Evolutionary conservation across 2,888 invertebrate species (phyloP).

Genomic region (Apamea monoglypha): DNA sequence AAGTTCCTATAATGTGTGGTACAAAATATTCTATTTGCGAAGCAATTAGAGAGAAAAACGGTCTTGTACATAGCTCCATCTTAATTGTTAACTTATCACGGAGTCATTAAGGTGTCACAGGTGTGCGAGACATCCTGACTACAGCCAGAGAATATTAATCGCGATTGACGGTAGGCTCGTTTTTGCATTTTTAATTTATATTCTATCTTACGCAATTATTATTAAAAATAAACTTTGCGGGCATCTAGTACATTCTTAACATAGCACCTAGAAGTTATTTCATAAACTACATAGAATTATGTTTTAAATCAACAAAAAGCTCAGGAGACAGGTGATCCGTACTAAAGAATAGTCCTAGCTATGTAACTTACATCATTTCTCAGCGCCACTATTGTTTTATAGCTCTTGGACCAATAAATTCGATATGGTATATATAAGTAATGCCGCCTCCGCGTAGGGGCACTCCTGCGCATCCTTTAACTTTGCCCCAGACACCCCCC

Average conservation of each 20-base stretch:
- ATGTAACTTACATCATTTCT: constrained; percentile 9
- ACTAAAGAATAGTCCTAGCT: constrained; percentile 4
- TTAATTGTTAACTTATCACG: constrained; percentile 61
- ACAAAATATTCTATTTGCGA: constrained; percentile 56
- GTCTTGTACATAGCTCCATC: constrained; percentile 47
- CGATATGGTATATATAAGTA: constrained; percentile 66
- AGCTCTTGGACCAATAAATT: constrained; percentile 63
- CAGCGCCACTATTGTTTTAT: constrained; percentile 60
- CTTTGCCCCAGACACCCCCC: constrained; percentile 84
- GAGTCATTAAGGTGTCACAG: constrained; percentile 62
- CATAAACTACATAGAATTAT: neutral
- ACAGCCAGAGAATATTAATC: constrained; percentile 59
- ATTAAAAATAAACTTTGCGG: constrained; percentile 32
- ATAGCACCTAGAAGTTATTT: neutral
- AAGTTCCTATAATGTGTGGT: constrained; percentile 4
- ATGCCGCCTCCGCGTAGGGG: constrained; percentile 57
- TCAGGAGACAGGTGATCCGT: neutral
- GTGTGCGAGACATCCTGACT: constrained; percentile 63
- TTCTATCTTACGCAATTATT: constrained; percentile 29
- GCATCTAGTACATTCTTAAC: neutral
- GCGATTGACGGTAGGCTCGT: constrained; percentile 47
- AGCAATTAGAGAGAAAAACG: constrained; percentile 55
- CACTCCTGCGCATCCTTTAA: constrained; percentile 76
- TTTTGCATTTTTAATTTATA: constrained; percentile 55
- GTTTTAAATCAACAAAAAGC: neutral